Evolutionary conservation across 2,888 invertebrate species (phyloP).

Genomic region (Meta bourneti): DNA sequence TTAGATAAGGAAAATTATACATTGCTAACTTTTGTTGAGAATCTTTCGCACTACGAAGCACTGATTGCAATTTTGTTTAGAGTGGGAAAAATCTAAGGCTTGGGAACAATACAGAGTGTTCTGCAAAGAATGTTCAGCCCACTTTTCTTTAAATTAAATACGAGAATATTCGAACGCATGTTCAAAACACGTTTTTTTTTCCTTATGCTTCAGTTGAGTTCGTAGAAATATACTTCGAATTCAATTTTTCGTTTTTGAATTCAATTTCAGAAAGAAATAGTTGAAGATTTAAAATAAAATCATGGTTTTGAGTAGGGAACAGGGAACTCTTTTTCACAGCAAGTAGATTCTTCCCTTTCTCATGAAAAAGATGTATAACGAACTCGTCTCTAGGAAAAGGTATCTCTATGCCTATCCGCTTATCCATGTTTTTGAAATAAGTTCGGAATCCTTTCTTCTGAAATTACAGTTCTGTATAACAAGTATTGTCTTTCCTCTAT

Average conservation of each 20-base stretch:
- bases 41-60: too few species aligned
- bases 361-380: background rate
- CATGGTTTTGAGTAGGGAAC: background rate
- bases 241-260: background rate
- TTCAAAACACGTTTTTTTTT: too few species aligned
- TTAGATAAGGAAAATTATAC: too few species aligned
- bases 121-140: too few species aligned
- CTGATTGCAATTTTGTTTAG: too few species aligned
- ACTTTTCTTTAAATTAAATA: too few species aligned
- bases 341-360: too few species aligned
- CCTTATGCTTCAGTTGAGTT: too few species aligned
- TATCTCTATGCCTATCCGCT: background rate
- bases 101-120: too few species aligned
- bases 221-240: background rate
- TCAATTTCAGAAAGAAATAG: background rate
- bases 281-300: background rate
- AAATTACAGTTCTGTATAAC: background rate
- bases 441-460: background rate
- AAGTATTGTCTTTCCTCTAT: background rate
- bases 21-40: too few species aligned
- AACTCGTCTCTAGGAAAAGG: background rate
- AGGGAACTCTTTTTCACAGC: background rate
- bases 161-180: too few species aligned
- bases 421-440: background rate
- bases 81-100: too few species aligned